Conservation (phyloP, 2,797 vertebrate genomes). For the Pipistrellus nathusii region DNA sequence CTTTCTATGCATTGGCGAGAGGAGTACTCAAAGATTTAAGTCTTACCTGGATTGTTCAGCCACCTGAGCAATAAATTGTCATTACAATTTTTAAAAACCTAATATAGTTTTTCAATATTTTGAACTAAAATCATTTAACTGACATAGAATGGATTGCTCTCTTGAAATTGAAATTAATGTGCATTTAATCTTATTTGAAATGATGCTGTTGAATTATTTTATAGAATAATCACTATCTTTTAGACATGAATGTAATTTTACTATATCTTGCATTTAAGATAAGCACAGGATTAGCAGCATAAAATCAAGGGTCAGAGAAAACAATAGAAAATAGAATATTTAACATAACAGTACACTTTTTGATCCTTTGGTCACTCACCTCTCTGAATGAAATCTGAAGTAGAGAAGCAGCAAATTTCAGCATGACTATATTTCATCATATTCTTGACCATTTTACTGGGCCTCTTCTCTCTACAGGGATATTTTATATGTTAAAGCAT, state of each 20-base stretch:
- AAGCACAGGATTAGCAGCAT: neutral
- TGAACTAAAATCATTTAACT: neutral
- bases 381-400: neutral
- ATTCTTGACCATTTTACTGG: neutral
- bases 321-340: neutral
- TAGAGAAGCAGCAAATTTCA: neutral
- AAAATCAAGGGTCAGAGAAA: neutral
- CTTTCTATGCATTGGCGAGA: neutral
- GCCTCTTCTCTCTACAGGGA: neutral
- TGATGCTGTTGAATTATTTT: neutral
- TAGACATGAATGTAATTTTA: constrained; percentile 11
- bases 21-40: neutral
- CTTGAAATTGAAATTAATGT: neutral
- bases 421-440: neutral
- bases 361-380: neutral
- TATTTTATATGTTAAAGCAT: neutral
- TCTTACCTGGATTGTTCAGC: neutral
- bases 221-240: neutral
- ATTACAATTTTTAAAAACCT: neutral
- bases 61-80: neutral
- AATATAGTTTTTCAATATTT: neutral
- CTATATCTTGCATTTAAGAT: neutral
- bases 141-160: neutral
- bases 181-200: neutral
- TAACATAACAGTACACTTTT: neutral